phyloP scores from a whole-genome alignment of 2,888 invertebrate genomes.

The Noctua comes region DNA sequence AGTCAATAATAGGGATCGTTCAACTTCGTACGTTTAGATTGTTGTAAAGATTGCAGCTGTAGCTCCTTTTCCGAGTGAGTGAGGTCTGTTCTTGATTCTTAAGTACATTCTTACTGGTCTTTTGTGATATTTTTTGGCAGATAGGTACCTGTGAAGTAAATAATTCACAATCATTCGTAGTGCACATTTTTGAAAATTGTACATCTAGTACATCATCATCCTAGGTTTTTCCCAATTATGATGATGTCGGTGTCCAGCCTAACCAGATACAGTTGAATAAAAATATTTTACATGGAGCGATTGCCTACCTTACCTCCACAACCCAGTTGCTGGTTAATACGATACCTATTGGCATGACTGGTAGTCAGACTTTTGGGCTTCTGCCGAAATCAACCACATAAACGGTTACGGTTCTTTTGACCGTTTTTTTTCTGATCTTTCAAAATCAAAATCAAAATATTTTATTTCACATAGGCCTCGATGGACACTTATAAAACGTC shows the following conservation, averaged over 20 bases:
- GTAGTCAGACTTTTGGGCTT: not conserved
- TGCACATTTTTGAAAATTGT: not conserved
- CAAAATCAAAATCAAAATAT: too few relatives aligned
- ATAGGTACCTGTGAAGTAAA: too few relatives aligned
- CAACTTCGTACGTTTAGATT: slow-evolving; percentile 44
- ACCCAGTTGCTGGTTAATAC: not conserved
- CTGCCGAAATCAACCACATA: not conserved
- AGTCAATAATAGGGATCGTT: slow-evolving; percentile 43
- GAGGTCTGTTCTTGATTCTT: not conserved
- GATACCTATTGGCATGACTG: not conserved
- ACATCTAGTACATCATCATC: not conserved
- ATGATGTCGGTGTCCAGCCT: not conserved
- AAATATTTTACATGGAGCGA: not conserved
- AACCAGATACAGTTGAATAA: not conserved
- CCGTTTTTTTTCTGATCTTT: too few relatives aligned
- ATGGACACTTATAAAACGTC: too few relatives aligned
- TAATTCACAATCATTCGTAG: not conserved
- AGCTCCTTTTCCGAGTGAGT: not conserved
- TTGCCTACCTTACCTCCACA: not conserved
- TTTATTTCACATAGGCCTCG: too few relatives aligned
- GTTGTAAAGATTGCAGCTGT: slow-evolving; percentile 26
- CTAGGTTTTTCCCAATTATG: not conserved
- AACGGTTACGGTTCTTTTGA: not conserved
- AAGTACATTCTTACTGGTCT: not conserved
- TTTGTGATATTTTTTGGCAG: not conserved